phyloP scores from a whole-genome alignment of 2,797 vertebrate genomes.

The Antrozous pallidus region DNA sequence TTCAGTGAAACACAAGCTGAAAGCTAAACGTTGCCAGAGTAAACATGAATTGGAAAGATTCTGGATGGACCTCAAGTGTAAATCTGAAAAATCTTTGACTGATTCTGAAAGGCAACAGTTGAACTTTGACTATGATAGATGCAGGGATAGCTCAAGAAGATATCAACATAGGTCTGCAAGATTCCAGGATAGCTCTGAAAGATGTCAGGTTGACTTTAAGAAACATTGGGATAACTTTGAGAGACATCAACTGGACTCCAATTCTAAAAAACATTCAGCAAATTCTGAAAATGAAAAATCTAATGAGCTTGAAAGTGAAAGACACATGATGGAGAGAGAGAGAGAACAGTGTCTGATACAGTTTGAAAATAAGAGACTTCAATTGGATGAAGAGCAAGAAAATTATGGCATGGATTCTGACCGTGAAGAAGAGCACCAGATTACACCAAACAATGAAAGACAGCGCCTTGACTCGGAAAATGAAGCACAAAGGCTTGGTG shows the following conservation, averaged over 20 bases:
- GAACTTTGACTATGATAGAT: neutral
- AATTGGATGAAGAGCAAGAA: neutral
- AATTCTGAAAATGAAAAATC: conserved; percentile 26
- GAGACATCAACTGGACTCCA: neutral
- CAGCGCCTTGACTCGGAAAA: neutral
- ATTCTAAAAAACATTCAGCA: conserved; percentile 23
- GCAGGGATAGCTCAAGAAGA: neutral
- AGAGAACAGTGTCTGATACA: neutral
- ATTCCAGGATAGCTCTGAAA: conserved; percentile 1
- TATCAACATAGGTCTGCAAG: neutral
- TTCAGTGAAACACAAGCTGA: conserved; percentile 8
- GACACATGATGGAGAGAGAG: neutral
- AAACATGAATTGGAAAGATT: neutral
- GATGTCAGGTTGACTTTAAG: neutral
- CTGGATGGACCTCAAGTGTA: neutral
- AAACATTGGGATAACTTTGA: neutral
- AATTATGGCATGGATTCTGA: neutral
- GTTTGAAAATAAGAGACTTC: neutral
- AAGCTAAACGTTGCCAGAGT: conserved; percentile 10
- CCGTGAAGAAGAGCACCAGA: neutral
- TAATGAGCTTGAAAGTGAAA: conserved; percentile 29
- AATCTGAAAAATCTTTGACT: neutral
- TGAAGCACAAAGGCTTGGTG: conserved; percentile 75
- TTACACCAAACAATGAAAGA: neutral
- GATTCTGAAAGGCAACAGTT: conserved; percentile 16